Evolutionary conservation across 2,113 vertebrate genomes (phyloP).

Genomic region (Hucho hucho): DNA sequence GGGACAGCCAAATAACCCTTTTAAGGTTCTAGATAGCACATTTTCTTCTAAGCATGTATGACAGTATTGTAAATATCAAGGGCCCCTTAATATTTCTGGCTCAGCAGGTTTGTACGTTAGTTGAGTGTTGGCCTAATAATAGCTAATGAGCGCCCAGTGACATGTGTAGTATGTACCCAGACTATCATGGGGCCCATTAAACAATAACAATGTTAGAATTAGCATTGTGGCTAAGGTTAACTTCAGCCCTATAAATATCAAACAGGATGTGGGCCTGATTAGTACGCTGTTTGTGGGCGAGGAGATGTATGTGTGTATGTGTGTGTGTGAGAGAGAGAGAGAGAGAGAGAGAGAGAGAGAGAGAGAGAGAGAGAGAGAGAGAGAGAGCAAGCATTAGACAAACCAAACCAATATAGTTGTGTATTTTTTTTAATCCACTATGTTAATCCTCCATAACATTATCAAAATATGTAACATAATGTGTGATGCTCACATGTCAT

Average conservation of each 20-base stretch:
- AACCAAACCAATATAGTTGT: too few relatives aligned
- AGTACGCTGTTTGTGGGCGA: conserved; percentile 18
- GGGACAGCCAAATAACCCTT: too few relatives aligned
- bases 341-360: neutral
- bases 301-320: neutral
- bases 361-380: too few relatives aligned
- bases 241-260: conserved; percentile 54
- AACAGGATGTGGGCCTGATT: conserved; percentile 53
- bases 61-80: conserved; percentile 62
- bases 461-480: too few relatives aligned
- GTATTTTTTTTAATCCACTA: too few relatives aligned
- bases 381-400: too few relatives aligned
- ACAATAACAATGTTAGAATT: conserved; percentile 55
- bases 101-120: conserved; percentile 67
- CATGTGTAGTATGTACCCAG: conserved; percentile 66
- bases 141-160: conserved; percentile 76
- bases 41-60: neutral
- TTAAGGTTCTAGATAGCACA: too few relatives aligned
- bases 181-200: conserved; percentile 69
- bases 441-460: too few relatives aligned
- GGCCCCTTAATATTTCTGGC: conserved; percentile 68
- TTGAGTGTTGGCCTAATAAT: conserved; percentile 77
- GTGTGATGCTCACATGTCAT: too few relatives aligned
- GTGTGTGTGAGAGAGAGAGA: neutral
- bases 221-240: conserved; percentile 61